Conservation (phyloP, 2,113 vertebrate species). For the Sebastes schlegelii region DNA sequence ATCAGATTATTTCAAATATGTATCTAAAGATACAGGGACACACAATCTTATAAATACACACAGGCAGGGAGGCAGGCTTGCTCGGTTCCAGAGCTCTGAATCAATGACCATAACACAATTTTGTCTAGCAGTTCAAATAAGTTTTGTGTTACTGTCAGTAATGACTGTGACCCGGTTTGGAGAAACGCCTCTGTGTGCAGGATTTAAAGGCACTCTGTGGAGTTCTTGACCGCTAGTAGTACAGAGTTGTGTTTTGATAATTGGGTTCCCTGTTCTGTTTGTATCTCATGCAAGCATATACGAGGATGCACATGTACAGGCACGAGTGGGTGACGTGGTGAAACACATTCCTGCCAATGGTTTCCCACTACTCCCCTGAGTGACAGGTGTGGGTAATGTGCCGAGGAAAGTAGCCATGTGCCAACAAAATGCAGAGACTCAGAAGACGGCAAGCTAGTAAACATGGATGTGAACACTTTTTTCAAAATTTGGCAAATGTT, state of each 20-base stretch:
- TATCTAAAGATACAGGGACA: conserved; percentile 29
- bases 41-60: conserved; percentile 21
- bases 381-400: neutral
- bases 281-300: neutral
- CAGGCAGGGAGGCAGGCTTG: neutral
- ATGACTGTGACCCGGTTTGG: conserved; percentile 5
- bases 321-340: neutral
- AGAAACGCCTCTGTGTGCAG: conserved; percentile 4
- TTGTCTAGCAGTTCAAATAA: neutral
- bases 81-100: conserved; percentile 6
- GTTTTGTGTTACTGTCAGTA: neutral
- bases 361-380: neutral
- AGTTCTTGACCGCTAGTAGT: neutral
- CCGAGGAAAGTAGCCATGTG: neutral
- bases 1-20: conserved; percentile 48
- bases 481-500: neutral
- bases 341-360: neutral
- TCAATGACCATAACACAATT: conserved; percentile 20
- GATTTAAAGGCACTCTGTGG: neutral
- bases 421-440: neutral
- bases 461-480: neutral
- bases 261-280: neutral
- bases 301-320: neutral
- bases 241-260: neutral
- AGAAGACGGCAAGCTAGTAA: neutral